Evolutionary conservation across 2,113 vertebrate species (phyloP).

Genomic region (Polypterus bichir): DNA sequence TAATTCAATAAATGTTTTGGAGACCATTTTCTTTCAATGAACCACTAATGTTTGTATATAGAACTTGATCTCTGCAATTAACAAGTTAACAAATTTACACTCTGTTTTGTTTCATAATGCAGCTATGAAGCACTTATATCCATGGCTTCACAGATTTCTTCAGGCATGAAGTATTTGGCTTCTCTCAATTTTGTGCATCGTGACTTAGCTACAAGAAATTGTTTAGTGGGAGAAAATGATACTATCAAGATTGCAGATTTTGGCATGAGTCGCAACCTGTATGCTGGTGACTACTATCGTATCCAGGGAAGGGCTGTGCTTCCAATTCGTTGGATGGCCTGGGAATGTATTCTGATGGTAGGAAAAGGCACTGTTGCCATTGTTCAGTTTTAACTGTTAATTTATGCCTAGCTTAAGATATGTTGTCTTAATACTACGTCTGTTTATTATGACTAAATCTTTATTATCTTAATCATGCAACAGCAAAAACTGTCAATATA

Average conservation of each 20-base stretch:
- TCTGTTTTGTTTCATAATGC: neutral
- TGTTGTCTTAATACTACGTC: no score
- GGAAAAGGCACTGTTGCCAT: conserved; percentile 13
- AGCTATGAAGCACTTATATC: conserved; percentile 74
- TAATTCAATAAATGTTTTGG: no score
- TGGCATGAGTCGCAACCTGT: conserved; percentile 85
- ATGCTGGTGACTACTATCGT: conserved; percentile 78
- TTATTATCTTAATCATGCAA: no score
- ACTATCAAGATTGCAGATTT: conserved; percentile 89
- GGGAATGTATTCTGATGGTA: conserved; percentile 91
- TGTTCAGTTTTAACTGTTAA: no score
- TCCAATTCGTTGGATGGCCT: conserved; percentile 92
- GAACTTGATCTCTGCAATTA: no score
- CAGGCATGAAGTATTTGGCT: conserved; percentile 79
- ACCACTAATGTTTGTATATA: no score
- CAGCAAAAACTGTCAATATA: no score
- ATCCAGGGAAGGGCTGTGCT: conserved; percentile 82
- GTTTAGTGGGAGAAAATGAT: conserved; percentile 73
- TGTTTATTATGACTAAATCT: no score
- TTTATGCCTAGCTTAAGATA: no score
- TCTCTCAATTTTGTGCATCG: conserved; percentile 84
- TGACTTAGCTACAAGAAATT: conserved; percentile 79
- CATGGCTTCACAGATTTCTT: conserved; percentile 78
- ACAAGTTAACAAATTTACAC: no score
- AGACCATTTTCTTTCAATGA: no score